Evolutionary conservation across 1,140 invertebrate genomes (phyloP), one percentile per base, ranked within the genome.

Genomic region (Megathymus violae): DNA sequence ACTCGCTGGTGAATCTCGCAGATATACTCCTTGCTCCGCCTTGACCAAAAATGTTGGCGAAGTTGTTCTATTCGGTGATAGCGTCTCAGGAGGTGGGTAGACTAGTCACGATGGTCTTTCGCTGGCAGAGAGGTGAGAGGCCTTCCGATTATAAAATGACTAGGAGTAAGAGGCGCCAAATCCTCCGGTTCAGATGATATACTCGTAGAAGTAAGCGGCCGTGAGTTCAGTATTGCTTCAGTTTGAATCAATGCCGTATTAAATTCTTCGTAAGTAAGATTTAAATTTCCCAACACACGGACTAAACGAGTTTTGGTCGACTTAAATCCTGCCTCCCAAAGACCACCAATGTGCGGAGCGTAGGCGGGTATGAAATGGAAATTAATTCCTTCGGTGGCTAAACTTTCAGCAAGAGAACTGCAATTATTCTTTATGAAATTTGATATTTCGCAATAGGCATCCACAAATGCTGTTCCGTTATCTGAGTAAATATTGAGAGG

Each of bases 321-420:
- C 52, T 82, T 77, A 9, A 91, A 71, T n/a, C 65, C 65, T 11
- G 59, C 59, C 34, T 50, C 59, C 59, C 59, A 61, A 10, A 80
- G 60, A 14, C 85, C 85, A 25, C 82, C 80, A 47, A 80, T 76
- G 62, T 89, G 77, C 1, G 80, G 74, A 14, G 66, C 72, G 50
- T 60, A 38, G 5, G 81, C 82, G 1, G 85, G 78, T 38, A 77
- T 82, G 62, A 91, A 90, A 48, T 85, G 58, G 76, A 82, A 91
- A 1, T 65, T 41, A 13, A 68, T 66, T 0, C 44, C 54, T 6
- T 68, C 65, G 27, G 54, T 52, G 4, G 59, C 66, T 2, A 58
- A 1, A 13, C 1, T 38, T 7, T 60, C 70, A 31, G 59, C 19
- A 13, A 72, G 16, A 7, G 48, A 68, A 40, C 25, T 74, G 25